Evolutionary conservation across 64 coral and sea anemone genomes (phyloP).

Genomic region (Montipora capricornis): DNA sequence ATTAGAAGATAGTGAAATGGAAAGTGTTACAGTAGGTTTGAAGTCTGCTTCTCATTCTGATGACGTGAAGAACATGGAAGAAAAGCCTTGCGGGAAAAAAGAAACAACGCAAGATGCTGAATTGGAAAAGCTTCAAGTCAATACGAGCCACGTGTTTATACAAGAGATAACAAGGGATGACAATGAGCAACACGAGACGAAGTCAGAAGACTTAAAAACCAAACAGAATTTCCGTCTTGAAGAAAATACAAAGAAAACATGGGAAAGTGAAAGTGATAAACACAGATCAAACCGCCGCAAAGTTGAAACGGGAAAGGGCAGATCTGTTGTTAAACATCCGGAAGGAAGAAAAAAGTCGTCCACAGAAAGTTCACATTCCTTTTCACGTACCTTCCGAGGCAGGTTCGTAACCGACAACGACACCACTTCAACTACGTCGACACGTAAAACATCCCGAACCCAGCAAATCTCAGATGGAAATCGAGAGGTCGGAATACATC

Average conservation of each 20-base stretch:
- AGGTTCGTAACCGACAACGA: not conserved
- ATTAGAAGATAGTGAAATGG: not conserved
- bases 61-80: not conserved
- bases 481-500: not conserved
- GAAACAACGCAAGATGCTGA: not conserved
- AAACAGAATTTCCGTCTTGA: not conserved
- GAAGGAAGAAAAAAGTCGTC: not conserved
- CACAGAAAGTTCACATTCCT: not conserved
- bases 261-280: not conserved
- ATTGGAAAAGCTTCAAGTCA: not conserved
- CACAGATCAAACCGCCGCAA: not conserved
- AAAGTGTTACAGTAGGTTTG: not conserved
- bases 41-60: not conserved
- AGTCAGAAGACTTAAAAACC: not conserved
- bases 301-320: not conserved
- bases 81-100: not conserved
- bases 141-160: not conserved
- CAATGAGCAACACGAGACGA: not conserved
- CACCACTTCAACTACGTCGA: not conserved
- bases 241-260: not conserved
- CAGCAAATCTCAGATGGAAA: not conserved
- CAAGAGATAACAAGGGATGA: not conserved
- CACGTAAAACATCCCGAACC: constrained; percentile 6
- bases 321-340: not conserved
- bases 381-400: not conserved